Conservation (phyloP, 2,888 invertebrate species). For the Campopleginae sp. region DNA sequence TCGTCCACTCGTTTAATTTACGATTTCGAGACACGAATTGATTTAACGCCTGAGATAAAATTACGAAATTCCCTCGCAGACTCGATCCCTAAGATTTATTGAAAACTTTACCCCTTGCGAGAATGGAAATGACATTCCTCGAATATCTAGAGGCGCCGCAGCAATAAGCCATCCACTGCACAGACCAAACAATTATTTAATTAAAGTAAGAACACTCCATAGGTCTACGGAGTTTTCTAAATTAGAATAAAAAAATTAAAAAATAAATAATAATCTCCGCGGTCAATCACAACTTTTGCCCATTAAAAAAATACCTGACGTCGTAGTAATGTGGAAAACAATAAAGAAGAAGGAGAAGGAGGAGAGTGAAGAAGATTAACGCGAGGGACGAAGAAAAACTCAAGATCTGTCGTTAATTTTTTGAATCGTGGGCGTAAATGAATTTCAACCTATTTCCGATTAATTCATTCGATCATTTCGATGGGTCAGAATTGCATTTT, state of each 20-base stretch:
- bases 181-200: neutral
- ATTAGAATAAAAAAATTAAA: no score
- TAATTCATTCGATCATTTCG: neutral
- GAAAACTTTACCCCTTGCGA: constrained; percentile 5
- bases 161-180: neutral
- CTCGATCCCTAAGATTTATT: constrained; percentile 10
- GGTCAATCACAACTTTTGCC: neutral
- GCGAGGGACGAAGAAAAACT: constrained; percentile 21
- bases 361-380: constrained; percentile 22
- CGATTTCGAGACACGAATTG: constrained; percentile 31
- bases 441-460: neutral
- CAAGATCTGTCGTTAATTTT: constrained; percentile 32
- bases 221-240: neutral
- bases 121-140: neutral
- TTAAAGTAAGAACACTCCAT: neutral
- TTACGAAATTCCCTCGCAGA: neutral
- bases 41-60: constrained; percentile 27
- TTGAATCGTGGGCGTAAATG: neutral
- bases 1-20: constrained; percentile 18
- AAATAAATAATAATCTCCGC: neutral
- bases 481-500: neutral
- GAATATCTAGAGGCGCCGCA: constrained; percentile 1
- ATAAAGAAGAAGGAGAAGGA: constrained; percentile 39
- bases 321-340: constrained; percentile 46
- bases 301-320: neutral